Percentiles rank a stretch among this genome's conserved stretches.
Conservation (phyloP, 2,113 vertebrate genomes). For the Aegithalos caudatus region DNA sequence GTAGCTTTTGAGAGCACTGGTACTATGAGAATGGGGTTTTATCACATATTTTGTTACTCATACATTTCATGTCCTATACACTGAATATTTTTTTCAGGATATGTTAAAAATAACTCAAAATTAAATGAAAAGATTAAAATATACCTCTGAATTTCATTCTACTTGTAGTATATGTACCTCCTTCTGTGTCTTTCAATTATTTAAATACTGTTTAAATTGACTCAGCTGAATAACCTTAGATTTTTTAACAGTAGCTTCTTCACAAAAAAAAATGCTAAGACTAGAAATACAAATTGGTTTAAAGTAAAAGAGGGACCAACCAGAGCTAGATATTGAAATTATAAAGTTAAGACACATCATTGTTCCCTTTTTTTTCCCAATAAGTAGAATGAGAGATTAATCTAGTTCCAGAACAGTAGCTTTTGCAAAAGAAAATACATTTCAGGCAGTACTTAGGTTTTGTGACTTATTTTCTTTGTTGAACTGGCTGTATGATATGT, state of each 20-base stretch:
- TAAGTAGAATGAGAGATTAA: neutral
- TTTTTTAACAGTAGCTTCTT: neutral
- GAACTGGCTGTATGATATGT: neutral
- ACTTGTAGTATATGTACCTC: neutral
- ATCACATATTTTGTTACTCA: neutral
- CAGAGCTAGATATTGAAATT: neutral
- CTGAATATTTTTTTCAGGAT: neutral
- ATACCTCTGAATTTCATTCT: neutral
- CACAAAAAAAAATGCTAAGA: neutral
- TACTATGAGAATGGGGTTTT: neutral
- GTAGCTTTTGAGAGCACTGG: neutral
- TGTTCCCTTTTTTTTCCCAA: neutral
- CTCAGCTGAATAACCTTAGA: neutral
- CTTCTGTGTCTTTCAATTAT: conserved; percentile 24
- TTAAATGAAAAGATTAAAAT: neutral
- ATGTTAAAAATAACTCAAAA: neutral
- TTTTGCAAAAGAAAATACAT: neutral
- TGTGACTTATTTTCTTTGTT: neutral
- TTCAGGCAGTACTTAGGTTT: neutral
- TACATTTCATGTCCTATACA: neutral
- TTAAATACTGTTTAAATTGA: conserved; percentile 7
- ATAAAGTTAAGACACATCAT: neutral
- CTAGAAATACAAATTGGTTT: neutral
- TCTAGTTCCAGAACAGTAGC: neutral
- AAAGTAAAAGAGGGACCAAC: neutral